Evolutionary conservation across 2,888 invertebrate genomes (phyloP).

Genomic region (Acleris cristana): DNA sequence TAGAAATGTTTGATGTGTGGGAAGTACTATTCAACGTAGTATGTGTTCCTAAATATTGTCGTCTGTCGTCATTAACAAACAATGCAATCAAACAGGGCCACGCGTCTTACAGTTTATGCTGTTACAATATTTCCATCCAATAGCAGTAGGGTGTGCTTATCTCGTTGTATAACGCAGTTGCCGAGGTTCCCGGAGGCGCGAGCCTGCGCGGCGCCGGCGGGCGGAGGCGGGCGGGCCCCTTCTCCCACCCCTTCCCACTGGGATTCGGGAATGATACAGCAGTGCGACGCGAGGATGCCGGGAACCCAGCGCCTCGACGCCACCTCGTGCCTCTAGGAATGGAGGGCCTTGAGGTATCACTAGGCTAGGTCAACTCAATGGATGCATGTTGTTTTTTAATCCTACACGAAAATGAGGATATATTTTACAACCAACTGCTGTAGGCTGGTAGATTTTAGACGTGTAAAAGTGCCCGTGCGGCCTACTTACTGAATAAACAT

Average conservation of each 20-base stretch:
- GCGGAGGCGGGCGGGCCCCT: background rate
- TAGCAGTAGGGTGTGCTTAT: background rate
- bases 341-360: conserved; percentile 18
- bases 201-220: conserved; percentile 28
- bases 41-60: too few species aligned
- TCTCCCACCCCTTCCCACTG: conserved; percentile 6
- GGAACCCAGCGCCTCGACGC: conserved; percentile 19
- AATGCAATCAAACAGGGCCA: too few species aligned
- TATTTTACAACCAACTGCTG: too few species aligned
- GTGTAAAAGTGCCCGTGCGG: too few species aligned
- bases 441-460: too few species aligned
- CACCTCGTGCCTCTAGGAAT: conserved; percentile 1
- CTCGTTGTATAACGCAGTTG: background rate
- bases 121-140: too few species aligned
- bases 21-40: too few species aligned
- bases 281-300: conserved; percentile 33
- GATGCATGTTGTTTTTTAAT: conserved; percentile 16
- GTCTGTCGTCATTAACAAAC: too few species aligned
- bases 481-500: too few species aligned
- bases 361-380: conserved; percentile 29
- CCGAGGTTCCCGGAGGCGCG: conserved; percentile 12
- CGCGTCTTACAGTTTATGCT: too few species aligned
- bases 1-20: too few species aligned
- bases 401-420: too few species aligned
- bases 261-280: conserved; percentile 33